These are phyloP conservation scores for Myiotriccus ornatus DNA, from an alignment of 2,797 vertebrate genomes.

Conservation along the genomic window DNA sequence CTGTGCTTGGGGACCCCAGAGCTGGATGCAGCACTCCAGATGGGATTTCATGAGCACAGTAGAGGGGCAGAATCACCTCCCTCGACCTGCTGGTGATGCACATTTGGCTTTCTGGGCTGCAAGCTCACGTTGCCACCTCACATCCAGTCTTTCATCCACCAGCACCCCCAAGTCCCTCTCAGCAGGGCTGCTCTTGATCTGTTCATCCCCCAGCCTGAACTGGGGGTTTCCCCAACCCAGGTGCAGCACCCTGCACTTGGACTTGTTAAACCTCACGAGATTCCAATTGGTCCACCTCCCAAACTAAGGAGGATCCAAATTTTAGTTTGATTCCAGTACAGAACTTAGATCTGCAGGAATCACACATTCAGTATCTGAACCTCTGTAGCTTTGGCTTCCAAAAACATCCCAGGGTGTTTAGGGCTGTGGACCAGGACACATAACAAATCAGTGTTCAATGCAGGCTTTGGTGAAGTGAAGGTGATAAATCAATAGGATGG, in stretches of 20 bases:
- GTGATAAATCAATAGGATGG: neutral
- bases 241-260: neutral
- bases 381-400: neutral
- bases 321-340: neutral
- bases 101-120: neutral
- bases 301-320: neutral
- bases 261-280: neutral
- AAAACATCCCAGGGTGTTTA: neutral
- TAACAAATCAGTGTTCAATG: neutral
- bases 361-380: neutral
- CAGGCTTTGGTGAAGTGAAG: neutral
- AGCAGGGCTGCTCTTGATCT: neutral
- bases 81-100: neutral
- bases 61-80: neutral
- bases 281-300: neutral
- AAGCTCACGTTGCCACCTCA: too few relatives aligned
- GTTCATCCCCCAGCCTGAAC: neutral
- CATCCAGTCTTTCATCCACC: neutral
- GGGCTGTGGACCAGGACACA: neutral
- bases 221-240: rapidly evolving
- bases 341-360: neutral
- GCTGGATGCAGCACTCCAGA: neutral
- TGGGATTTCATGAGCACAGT: neutral
- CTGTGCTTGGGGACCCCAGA: neutral
- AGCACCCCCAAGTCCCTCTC: neutral